phyloP scores from a whole-genome alignment of 2,113 vertebrate species.

The Triplophysa dalaica region DNA sequence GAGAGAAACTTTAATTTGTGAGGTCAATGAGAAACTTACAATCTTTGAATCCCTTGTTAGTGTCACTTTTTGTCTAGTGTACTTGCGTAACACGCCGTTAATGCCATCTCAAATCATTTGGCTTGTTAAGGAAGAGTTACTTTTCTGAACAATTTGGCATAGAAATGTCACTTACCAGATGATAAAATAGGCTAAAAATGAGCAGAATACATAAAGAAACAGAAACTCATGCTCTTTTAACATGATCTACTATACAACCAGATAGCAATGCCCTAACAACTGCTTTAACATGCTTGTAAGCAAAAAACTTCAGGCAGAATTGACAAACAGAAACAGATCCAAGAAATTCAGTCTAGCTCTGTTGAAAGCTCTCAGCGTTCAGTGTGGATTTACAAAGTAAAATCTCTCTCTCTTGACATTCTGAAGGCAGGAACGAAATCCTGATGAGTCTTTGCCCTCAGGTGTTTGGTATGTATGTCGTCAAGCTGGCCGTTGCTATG shows the following conservation, averaged over 20 bases:
- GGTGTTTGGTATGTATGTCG: conserved; percentile 93
- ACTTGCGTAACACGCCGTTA: not conserved
- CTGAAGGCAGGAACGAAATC: conserved; percentile 89
- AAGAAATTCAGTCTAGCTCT: too few relatives aligned
- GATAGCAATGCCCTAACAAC: not conserved
- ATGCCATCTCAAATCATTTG: not conserved
- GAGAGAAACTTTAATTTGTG: not conserved
- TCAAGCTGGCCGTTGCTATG: conserved; percentile 93
- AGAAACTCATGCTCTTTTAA: too few relatives aligned
- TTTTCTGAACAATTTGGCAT: not conserved
- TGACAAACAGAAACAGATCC: too few relatives aligned
- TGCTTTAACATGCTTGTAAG: not conserved
- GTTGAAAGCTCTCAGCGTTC: too few relatives aligned
- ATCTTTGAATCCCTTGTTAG: not conserved
- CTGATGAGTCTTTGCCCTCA: conserved; percentile 93
- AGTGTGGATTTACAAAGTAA: not conserved
- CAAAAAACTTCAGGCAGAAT: too few relatives aligned
- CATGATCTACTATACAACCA: not conserved
- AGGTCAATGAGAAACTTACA: not conserved
- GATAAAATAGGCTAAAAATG: too few relatives aligned
- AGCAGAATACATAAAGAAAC: too few relatives aligned
- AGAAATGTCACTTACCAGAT: too few relatives aligned
- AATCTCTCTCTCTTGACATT: conserved; percentile 9
- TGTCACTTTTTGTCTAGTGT: too few relatives aligned
- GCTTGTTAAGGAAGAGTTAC: not conserved